Conservation (phyloP, 2,797 vertebrate species). For the Syngnathus acus region DNA sequence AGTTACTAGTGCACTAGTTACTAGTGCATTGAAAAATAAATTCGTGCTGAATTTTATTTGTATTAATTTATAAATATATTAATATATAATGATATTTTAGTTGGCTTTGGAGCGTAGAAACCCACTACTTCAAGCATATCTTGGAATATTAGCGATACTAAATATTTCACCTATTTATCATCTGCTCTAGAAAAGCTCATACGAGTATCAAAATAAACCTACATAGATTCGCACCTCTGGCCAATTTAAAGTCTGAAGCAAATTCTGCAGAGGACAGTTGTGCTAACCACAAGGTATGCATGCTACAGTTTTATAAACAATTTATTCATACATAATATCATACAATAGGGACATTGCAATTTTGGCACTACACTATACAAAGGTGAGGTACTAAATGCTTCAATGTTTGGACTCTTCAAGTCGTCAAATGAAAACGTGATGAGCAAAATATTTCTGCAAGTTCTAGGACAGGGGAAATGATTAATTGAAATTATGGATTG, state of each 20-base stretch:
- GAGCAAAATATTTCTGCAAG: slow-evolving; percentile 14
- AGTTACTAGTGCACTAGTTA: too few relatives aligned
- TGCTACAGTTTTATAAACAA: slow-evolving; percentile 60
- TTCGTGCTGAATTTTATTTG: not conserved
- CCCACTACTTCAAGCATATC: too few relatives aligned
- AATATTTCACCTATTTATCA: too few relatives aligned
- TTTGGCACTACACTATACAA: slow-evolving; percentile 89
- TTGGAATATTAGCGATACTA: too few relatives aligned
- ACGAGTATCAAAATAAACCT: too few relatives aligned
- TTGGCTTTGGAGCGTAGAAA: not conserved
- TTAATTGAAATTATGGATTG: not conserved
- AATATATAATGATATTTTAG: not conserved
- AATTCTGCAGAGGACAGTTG: not conserved
- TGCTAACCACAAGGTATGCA: not conserved
- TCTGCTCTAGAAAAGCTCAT: too few relatives aligned
- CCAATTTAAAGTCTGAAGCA: not conserved
- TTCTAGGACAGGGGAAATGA: slow-evolving; percentile 17
- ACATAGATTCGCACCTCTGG: too few relatives aligned
- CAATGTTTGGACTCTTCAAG: slow-evolving; percentile 50
- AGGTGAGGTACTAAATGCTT: slow-evolving; percentile 69
- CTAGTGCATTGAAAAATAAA: not conserved
- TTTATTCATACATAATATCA: slow-evolving; percentile 71
- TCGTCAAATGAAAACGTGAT: slow-evolving; percentile 36
- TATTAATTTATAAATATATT: not conserved
- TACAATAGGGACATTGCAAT: slow-evolving; percentile 70